phyloP scores from a whole-genome alignment of 64 coral and sea anemone species.

The Anthopleura sola region DNA sequence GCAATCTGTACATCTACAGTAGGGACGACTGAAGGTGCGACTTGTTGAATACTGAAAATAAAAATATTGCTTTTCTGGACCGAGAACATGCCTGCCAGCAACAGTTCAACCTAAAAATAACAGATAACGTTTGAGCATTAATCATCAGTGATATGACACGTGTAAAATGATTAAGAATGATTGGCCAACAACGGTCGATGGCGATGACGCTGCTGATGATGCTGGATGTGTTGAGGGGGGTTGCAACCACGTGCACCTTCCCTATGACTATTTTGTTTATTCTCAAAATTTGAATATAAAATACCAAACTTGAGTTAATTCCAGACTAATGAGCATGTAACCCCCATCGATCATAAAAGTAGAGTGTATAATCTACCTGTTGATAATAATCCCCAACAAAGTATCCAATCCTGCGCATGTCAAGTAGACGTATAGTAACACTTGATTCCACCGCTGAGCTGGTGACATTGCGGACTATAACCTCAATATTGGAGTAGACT shows the following conservation, averaged over 20 bases:
- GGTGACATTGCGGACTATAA: slow-evolving; percentile 51
- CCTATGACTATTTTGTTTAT: no score
- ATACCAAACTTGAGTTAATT: no score
- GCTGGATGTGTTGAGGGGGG: no score
- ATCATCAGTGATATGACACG: no score
- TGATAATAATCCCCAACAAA: slow-evolving; percentile 78
- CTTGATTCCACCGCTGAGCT: slow-evolving; percentile 35
- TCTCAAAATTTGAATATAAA: no score
- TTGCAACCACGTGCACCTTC: no score
- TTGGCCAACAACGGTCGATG: no score
- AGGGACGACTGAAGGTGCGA: neutral
- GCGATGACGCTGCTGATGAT: no score
- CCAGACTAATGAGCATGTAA: no score
- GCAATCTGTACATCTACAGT: slow-evolving; percentile 44
- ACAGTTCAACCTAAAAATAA: slow-evolving; percentile 15
- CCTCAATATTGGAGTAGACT: slow-evolving; percentile 28
- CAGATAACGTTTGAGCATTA: neutral
- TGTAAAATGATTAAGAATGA: no score
- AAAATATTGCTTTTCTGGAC: slow-evolving; percentile 2
- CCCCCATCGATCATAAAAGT: neutral
- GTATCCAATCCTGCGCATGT: slow-evolving; percentile 29
- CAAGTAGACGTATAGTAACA: slow-evolving; percentile 55
- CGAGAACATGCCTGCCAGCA: neutral
- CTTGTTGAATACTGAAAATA: slow-evolving; percentile 43
- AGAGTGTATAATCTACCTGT: neutral